Conservation (phyloP, 2,113 vertebrate species). For the Xiphias gladius region DNA sequence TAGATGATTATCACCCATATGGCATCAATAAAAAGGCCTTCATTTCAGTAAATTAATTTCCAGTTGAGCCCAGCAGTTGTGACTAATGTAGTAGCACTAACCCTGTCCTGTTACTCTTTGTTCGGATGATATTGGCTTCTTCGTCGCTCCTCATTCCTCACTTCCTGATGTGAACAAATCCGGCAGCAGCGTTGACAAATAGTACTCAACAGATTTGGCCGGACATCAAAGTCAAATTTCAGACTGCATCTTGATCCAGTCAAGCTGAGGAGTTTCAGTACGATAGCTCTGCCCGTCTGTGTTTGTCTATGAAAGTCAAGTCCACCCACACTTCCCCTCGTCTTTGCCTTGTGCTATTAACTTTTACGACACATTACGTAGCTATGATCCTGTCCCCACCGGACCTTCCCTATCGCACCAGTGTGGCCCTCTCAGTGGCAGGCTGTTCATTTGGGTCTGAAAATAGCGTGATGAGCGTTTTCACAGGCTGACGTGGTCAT, state of each 20-base stretch:
- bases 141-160: background rate
- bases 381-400: slow-evolving; percentile 8
- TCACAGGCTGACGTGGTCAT: slow-evolving; percentile 64
- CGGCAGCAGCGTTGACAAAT: slow-evolving; percentile 7
- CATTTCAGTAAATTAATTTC: slow-evolving; percentile 57
- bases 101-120: slow-evolving; percentile 5
- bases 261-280: slow-evolving; percentile 11
- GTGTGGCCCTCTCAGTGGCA: slow-evolving; percentile 39
- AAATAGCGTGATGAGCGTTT: slow-evolving; percentile 55
- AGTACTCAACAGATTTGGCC: slow-evolving; percentile 16
- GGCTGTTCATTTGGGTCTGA: slow-evolving; percentile 62
- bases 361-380: slow-evolving; percentile 7
- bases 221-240: slow-evolving; percentile 28
- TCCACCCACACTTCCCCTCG: slow-evolving; percentile 4
- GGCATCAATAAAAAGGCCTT: slow-evolving; percentile 50
- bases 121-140: background rate
- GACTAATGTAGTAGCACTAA: slow-evolving; percentile 17
- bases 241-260: slow-evolving; percentile 26
- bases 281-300: background rate
- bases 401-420: slow-evolving; percentile 30
- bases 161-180: slow-evolving; percentile 25
- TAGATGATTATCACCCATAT: slow-evolving; percentile 44
- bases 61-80: slow-evolving; percentile 10
- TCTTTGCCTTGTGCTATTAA: slow-evolving; percentile 33
- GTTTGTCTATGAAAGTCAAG: slow-evolving; percentile 24